phyloP scores from a whole-genome alignment of 2,888 invertebrate species.

The Himalopsyche anomala region DNA sequence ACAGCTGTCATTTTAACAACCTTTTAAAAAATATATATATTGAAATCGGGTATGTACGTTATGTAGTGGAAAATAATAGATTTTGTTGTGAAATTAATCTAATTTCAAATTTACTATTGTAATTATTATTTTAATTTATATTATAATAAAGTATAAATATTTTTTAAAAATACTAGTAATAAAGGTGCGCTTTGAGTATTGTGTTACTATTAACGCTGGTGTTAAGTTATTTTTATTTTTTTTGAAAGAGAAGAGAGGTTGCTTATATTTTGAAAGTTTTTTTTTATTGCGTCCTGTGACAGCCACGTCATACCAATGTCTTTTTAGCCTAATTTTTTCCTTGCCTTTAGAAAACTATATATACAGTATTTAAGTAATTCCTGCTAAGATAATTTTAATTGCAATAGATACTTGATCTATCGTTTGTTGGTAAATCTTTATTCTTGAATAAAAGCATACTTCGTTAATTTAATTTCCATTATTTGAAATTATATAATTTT shows the following conservation, averaged over 20 bases:
- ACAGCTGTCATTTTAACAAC: not conserved
- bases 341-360: conserved; percentile 1
- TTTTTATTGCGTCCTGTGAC: conserved; percentile 29
- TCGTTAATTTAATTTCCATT: too few relatives aligned
- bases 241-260: conserved; percentile 14
- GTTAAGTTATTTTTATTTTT: conserved; percentile 26
- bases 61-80: conserved; percentile 40
- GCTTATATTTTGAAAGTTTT: conserved; percentile 6
- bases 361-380: not conserved
- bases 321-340: conserved; percentile 23
- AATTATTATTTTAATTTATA: conserved; percentile 27
- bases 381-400: too few relatives aligned
- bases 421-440: too few relatives aligned
- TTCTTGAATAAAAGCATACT: too few relatives aligned
- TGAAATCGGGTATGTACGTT: conserved; percentile 40
- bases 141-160: conserved; percentile 10
- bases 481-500: too few relatives aligned
- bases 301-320: not conserved
- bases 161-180: conserved; percentile 36
- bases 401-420: too few relatives aligned
- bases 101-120: conserved; percentile 18
- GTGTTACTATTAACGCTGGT: conserved; percentile 15
- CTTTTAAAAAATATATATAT: not conserved
- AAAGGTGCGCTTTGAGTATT: conserved; percentile 41
- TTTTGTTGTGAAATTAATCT: conserved; percentile 39